Evolutionary conservation across 2,888 invertebrate species (phyloP).

Genomic region (Heteropelma amictum): DNA sequence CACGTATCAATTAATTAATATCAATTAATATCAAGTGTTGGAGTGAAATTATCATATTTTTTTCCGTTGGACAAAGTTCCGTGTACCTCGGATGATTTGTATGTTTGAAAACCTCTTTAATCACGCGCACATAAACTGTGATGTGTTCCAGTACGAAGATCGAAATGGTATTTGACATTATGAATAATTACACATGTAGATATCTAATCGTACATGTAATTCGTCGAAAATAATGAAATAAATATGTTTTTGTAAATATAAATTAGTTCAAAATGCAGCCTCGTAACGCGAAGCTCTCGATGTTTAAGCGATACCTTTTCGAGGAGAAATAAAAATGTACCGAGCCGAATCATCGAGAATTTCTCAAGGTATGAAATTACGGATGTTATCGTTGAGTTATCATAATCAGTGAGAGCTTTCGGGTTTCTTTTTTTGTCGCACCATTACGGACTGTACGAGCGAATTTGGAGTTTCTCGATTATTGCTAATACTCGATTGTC

Average conservation of each 20-base stretch:
- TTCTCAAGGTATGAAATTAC: slow-evolving; percentile 8
- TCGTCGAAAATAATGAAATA: slow-evolving; percentile 37
- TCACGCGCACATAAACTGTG: slow-evolving; percentile 20
- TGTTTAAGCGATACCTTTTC: no score
- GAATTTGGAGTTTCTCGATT: neutral
- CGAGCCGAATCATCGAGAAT: no score
- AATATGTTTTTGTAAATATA: slow-evolving; percentile 51
- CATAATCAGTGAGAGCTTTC: no score
- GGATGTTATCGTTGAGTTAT: neutral
- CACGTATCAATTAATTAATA: no score
- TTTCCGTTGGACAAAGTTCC: slow-evolving; percentile 3
- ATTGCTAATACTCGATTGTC: slow-evolving; percentile 12
- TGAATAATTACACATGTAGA: slow-evolving; percentile 1
- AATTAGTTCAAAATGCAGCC: no score
- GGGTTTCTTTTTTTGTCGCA: no score
- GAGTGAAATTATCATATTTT: neutral
- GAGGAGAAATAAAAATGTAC: neutral
- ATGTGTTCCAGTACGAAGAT: slow-evolving; percentile 12
- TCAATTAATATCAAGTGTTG: neutral
- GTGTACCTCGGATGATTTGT: neutral
- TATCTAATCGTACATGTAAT: slow-evolving; percentile 40
- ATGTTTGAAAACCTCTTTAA: neutral
- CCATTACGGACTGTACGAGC: neutral
- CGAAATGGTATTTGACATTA: slow-evolving; percentile 21
- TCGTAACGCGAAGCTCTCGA: no score